Conservation (phyloP, 2,797 vertebrate species). For the Channallabes apus region DNA sequence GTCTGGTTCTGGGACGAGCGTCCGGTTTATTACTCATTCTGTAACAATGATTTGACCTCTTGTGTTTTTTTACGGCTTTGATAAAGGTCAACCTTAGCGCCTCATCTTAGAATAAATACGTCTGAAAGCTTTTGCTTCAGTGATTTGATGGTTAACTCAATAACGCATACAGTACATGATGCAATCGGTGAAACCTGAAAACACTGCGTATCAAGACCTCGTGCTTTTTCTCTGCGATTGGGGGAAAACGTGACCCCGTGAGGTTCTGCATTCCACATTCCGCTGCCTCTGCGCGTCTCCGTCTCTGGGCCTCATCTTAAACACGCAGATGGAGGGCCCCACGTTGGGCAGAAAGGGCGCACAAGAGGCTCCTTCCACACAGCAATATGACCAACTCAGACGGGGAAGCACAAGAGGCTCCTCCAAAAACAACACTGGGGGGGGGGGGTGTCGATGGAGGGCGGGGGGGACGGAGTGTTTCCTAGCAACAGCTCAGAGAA, state of each 20-base stretch:
- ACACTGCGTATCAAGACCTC: neutral
- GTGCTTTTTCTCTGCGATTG: neutral
- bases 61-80: too few relatives aligned
- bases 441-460: too few relatives aligned
- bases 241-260: constrained; percentile 15
- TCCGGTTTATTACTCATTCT: neutral
- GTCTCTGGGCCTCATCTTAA: constrained; percentile 2
- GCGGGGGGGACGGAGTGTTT: neutral
- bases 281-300: neutral
- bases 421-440: neutral
- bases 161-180: too few relatives aligned
- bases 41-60: neutral
- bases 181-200: neutral
- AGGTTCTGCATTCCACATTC: constrained; percentile 30
- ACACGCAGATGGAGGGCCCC: constrained; percentile 20
- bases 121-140: neutral
- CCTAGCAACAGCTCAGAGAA: constrained; percentile 49
- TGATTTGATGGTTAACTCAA: too few relatives aligned
- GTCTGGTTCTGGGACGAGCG: neutral
- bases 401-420: neutral
- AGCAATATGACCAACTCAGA: neutral
- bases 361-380: constrained; percentile 5
- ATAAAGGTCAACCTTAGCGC: neutral
- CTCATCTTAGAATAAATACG: too few relatives aligned
- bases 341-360: constrained; percentile 9